Evolutionary conservation across 2,888 invertebrate species (phyloP), one percentile per base, ranked within the genome.

Genomic region (Meteorus colon): DNA sequence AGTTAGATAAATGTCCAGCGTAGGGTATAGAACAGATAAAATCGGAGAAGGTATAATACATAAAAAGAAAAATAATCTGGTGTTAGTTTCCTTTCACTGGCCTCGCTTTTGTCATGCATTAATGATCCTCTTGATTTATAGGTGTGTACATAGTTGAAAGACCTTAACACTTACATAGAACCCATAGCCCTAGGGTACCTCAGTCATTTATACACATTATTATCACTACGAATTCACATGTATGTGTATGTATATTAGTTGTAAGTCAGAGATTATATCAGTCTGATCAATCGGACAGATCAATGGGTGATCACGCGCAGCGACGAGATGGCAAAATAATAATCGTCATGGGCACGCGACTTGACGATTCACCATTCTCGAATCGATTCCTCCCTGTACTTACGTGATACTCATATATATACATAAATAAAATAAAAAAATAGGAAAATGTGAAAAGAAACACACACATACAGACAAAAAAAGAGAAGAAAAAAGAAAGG

Each of bases 21-120:
- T 3, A 63, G 31, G 41, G 37, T 19, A 62, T 31, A 41, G 16
- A 6, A 37, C 34, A 16, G 5, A 16, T 16, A 41, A 19, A 41
- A 12, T 41, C 0, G 19, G 14, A 31, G 60, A 60, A 67, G 29
- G 65, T 70, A n/a, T 14, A 66, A 16, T 59, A 37, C 59, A 75
- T 66, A 68, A 41, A 62, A 10, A 55, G 34, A 55, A 27, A 68
- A 59, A 74, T 73, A 37, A 48, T 48, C 34, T 55, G 34, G 66
- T 8, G 27, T 66, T 27, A 60, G 59, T 74, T 83, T 86, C 86
- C 86, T 86, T 86, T 86, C 86, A 85, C 84, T 82, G 83, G 84
- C 85, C 84, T 86, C 84, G 83, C 81, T 78, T 81, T 81, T 81
- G 81, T 82, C 83, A 80, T 78, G 82, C 82, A 81, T 82, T 84